Percentiles rank a stretch among this genome's conserved stretches.
phyloP scores from a whole-genome alignment of 2,888 invertebrate species.

The Balanococcus diminutus region DNA sequence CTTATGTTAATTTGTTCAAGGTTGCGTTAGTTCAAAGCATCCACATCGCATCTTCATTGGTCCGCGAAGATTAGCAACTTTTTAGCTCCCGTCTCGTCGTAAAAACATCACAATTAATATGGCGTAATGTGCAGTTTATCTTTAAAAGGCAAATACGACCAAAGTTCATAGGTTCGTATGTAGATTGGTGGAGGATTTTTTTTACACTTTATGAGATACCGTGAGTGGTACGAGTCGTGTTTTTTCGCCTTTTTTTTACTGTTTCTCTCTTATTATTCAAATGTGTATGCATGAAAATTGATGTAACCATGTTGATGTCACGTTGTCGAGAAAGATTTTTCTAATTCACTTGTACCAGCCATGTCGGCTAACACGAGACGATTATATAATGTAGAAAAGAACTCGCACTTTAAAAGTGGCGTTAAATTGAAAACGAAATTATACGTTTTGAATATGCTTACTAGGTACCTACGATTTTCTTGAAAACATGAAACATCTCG shows the following conservation, averaged over 20 bases:
- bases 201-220: neutral
- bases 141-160: neutral
- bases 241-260: neutral
- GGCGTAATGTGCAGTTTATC: neutral
- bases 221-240: neutral
- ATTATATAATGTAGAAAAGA: neutral
- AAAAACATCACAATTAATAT: neutral
- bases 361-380: neutral
- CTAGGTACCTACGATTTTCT: neutral
- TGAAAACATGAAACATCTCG: neutral
- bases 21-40: neutral
- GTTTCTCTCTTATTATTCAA: neutral
- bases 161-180: neutral
- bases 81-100: neutral
- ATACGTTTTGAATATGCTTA: neutral
- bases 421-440: slow-evolving; percentile 14
- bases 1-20: slow-evolving; percentile 18
- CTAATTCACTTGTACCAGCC: neutral
- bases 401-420: neutral
- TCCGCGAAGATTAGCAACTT: neutral
- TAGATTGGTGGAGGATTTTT: neutral
- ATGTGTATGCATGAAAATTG: neutral
- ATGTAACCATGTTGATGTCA: slow-evolving; percentile 21
- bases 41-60: neutral
- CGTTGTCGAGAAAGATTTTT: neutral